Percentiles rank a stretch among this genome's conserved stretches.
Conservation (phyloP, 1,140 invertebrate genomes). For the Paraescarpia echinospica region DNA sequence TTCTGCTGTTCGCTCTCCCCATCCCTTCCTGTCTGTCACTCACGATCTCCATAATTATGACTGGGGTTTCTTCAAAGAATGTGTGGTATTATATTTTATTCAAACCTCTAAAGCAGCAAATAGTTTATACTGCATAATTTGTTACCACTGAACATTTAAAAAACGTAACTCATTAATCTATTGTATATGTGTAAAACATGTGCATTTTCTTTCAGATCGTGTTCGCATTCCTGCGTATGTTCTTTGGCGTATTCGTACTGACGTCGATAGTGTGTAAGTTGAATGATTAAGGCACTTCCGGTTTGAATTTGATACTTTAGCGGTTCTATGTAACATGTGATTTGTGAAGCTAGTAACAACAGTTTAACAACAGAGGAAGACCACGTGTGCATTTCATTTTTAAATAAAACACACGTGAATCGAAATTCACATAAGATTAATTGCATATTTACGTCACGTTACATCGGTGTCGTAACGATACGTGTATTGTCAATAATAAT, state of each 20-base stretch:
- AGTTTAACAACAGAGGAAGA: too few relatives aligned
- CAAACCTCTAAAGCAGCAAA: neutral
- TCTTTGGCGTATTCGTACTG: neutral
- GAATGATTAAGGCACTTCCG: neutral
- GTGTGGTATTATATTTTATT: neutral
- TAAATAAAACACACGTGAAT: too few relatives aligned
- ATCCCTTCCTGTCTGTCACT: too few relatives aligned
- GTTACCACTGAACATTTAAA: neutral
- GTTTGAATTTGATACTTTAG: neutral
- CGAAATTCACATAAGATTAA: too few relatives aligned
- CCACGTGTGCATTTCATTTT: too few relatives aligned
- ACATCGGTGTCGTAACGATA: too few relatives aligned
- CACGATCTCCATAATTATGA: neutral
- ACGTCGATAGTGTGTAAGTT: constrained; percentile 16
- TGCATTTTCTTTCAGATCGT: constrained; percentile 14
- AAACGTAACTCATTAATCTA: neutral
- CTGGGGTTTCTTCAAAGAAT: neutral
- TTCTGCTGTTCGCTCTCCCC: too few relatives aligned
- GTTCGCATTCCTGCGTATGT: constrained; percentile 12
- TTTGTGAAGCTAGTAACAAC: neutral
- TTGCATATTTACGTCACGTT: too few relatives aligned
- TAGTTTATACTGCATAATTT: neutral
- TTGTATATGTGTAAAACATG: neutral
- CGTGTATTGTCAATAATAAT: too few relatives aligned
- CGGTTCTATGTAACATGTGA: neutral